These are phyloP conservation scores for Fregata magnificens DNA, from an alignment of 2,113 vertebrate species.

Conservation along the genomic window DNA sequence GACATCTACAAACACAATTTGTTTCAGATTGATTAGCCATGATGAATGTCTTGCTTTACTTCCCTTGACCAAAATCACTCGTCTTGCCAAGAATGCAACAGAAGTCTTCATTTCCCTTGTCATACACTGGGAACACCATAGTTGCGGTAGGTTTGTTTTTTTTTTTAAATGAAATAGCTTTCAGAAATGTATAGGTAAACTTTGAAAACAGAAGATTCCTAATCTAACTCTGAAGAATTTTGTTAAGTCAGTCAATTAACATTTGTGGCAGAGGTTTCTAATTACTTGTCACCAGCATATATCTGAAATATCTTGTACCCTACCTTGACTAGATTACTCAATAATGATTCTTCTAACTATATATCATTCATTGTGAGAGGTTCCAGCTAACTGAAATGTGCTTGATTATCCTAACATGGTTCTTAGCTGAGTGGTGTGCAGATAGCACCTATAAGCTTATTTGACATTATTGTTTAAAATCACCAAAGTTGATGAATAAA, in stretches of 20 bases:
- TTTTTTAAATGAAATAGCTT: conserved; percentile 6
- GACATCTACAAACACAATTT: conserved; percentile 47
- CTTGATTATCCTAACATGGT: background rate
- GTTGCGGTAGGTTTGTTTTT: background rate
- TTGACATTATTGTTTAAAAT: background rate
- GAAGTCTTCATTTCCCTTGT: background rate
- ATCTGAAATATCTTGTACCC: conserved; percentile 26
- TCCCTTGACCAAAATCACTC: conserved; percentile 35
- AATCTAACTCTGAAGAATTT: background rate
- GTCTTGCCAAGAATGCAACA: background rate
- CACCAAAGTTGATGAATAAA: background rate
- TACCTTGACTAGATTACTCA: conserved; percentile 22
- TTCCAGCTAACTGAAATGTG: conserved; percentile 18
- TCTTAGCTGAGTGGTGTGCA: background rate
- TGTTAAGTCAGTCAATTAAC: conserved; percentile 11
- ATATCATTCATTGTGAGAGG: background rate
- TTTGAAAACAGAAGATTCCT: conserved; percentile 25
- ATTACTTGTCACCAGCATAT: conserved; percentile 39
- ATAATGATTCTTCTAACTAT: background rate
- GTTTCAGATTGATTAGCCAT: conserved; percentile 24
- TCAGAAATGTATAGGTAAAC: conserved; percentile 7
- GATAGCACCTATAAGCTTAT: background rate
- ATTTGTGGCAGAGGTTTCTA: conserved; percentile 41
- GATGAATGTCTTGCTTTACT: conserved; percentile 57
- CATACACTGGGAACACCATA: background rate